Conservation (phyloP, 2,888 invertebrate genomes). For the Drosophila mimetica region DNA sequence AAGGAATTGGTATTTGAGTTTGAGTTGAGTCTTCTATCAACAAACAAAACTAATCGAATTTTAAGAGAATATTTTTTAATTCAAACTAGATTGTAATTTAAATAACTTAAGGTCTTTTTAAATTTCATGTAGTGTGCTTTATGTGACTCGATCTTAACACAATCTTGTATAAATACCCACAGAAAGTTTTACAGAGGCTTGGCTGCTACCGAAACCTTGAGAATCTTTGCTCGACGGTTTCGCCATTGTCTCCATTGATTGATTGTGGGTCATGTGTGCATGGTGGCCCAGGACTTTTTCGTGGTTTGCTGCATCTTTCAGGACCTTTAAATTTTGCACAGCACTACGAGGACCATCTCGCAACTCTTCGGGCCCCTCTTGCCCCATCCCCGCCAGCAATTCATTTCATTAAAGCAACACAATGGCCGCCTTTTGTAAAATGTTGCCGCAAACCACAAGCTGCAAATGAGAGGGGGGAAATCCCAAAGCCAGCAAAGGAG, state of each 20-base stretch:
- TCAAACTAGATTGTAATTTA: too few relatives aligned
- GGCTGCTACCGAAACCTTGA: constrained; percentile 17
- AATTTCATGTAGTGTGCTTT: neutral
- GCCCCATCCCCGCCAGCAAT: constrained; percentile 58
- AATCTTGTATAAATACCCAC: constrained; percentile 9
- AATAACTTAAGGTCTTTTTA: neutral
- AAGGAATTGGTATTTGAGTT: too few relatives aligned
- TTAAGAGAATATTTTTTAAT: too few relatives aligned
- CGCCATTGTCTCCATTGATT: constrained; percentile 48
- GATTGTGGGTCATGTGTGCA: constrained; percentile 71
- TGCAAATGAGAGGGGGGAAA: constrained; percentile 40
- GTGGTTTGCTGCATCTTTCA: constrained; percentile 53
- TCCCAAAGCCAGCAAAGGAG: constrained; percentile 12
- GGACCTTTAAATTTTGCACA: constrained; percentile 61
- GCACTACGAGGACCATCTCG: constrained; percentile 22
- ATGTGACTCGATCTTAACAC: neutral
- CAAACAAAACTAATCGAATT: too few relatives aligned
- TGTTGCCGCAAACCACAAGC: constrained; percentile 59
- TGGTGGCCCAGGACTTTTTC: constrained; percentile 35
- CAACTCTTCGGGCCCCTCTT: constrained; percentile 42
- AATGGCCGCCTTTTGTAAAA: constrained; percentile 67
- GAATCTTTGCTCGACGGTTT: constrained; percentile 12
- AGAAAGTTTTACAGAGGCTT: constrained; percentile 16
- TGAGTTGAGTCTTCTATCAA: neutral
- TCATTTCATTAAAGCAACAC: constrained; percentile 76